A percentile compares a stretch with the other conserved stretches of the same genome.
These are phyloP conservation scores for Ctenopoma kingsleyae DNA, from an alignment of 2,797 vertebrate species.

Conservation along the genomic window DNA sequence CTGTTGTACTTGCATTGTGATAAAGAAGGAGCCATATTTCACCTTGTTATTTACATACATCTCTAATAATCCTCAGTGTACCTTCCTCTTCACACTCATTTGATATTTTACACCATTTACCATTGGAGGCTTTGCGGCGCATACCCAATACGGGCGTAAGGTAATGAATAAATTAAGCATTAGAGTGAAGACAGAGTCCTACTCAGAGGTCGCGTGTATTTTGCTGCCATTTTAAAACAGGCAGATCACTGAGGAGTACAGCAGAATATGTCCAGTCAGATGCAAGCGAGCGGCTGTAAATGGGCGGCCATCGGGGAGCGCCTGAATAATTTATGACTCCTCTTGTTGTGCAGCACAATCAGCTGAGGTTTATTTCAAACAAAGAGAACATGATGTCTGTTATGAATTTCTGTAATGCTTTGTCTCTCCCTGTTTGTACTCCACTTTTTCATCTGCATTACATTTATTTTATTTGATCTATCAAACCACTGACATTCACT, in stretches of 20 bases:
- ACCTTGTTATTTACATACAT: conserved; percentile 70
- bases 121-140: conserved; percentile 46
- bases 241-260: conserved; percentile 56
- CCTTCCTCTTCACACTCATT: conserved; percentile 57
- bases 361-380: conserved; percentile 67
- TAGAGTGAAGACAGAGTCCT: conserved; percentile 59
- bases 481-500: conserved; percentile 35
- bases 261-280: conserved; percentile 66
- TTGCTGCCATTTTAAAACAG: conserved; percentile 73
- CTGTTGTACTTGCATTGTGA: conserved; percentile 36
- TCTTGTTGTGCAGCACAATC: conserved; percentile 73
- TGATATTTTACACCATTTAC: conserved; percentile 69
- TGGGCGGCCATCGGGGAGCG: conserved; percentile 65
- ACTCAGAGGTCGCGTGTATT: conserved; percentile 73
- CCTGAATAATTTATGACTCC: conserved; percentile 80
- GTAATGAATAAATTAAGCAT: conserved; percentile 81
- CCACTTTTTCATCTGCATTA: conserved; percentile 35
- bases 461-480: conserved; percentile 52
- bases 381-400: conserved; percentile 62
- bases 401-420: conserved; percentile 49
- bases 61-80: conserved; percentile 63
- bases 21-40: conserved; percentile 49
- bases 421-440: conserved; percentile 33
- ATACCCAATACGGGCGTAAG: conserved; percentile 30
- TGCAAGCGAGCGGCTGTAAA: conserved; percentile 70